Base-by-base conservation (phyloP, 1,140 invertebrate genomes). In the Drosophila bipectinata region DNA sequence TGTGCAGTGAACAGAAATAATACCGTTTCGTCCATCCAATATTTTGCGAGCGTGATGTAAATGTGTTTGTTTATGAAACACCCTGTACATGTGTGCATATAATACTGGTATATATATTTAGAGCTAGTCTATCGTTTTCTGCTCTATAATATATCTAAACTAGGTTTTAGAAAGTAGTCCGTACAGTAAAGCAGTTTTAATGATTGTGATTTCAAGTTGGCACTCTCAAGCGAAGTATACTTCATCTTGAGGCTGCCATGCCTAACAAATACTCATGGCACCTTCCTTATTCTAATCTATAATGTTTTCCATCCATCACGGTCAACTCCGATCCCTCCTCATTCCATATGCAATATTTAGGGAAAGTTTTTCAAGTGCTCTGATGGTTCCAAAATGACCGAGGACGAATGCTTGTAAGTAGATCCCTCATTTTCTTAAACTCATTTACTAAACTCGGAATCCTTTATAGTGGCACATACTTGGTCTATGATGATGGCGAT, bases 341-440 rank as follows among this genome's bases (percentile, higher is more conserved):
- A 49, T 14, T 44, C 24, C 14, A 53, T 15, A 28, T 44, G 2
- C 48, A 9, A 59, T 32, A 53, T 34, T 7, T 92, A 97, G 96
- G 96, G 97, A 71, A 98, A 97, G 93, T 97, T 98, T 93, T 97
- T 96, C 93, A 93, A 79, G 66, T 98, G 97, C 93, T 95, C 94
- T 84, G 97, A 98, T 94, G 94, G 94, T 85, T 98, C 97, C 57
- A 98, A 98, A 93, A 96, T 97, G 93, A 96, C 95, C 47, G 93
- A 96, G 92, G 93, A 93, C 4, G 97, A 98, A 73, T 98, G 97
- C 93, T 95, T 94, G 97, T 98, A 94, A 97, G 97, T 95, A 44
- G 5, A 14, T 24, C 1, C 0, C 2, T 34, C 18, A 34, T 18
- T 10, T 0, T 21, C 21, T 7, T 10, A 47, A 28, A 0, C 5